Base-by-base conservation (phyloP, 2,888 invertebrate species). In the Linyphia triangularis region DNA sequence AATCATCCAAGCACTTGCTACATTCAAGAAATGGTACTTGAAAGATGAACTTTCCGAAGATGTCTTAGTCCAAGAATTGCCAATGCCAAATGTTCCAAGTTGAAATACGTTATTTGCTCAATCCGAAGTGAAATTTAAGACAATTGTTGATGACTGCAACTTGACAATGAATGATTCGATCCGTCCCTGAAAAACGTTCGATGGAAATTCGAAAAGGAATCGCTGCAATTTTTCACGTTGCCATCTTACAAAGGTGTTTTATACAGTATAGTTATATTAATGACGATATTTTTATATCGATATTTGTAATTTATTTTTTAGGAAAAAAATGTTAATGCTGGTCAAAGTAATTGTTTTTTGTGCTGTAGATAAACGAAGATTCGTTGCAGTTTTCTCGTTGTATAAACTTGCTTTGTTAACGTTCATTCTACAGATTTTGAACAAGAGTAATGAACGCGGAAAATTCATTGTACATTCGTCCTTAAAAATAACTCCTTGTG, bases 241-340 rank as follows among this genome's bases (percentile, higher is more conserved):
- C 63, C 77, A 77, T 77, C 40, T 16, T 24, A 59, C 40, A 26
- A 37, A 26, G n/a, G 16, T 73, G 33, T 73, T 73, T 77, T 26
- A 40, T 61, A 5, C n/a, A 51, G 51, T 13, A 77, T 61, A 40
- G 22, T 63, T 73, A 59, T 70, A 43, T 51, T 51, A 26, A 77
- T 63, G 5, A 40, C 7, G 19, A 28, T 59, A 73, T 28, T 57
- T 40, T 40, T 37, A 40, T 37, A 63, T 37, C 24, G 37, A 24
- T 63, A 33, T 33, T 40, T 63, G 37, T 77, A 63, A 77, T 63
- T 77, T 77, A 77, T 77, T 77, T 33, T 33, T 33, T 33, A 33
- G 9, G 4, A 33, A 51, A 61, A 24, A 63, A 61, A 77, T 37
- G 6, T 28, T 73, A 57, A 19, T 63, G 24, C 63, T 63, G 26